phyloP scores from a whole-genome alignment of 2,888 invertebrate genomes.

The Orgyia antiqua region DNA sequence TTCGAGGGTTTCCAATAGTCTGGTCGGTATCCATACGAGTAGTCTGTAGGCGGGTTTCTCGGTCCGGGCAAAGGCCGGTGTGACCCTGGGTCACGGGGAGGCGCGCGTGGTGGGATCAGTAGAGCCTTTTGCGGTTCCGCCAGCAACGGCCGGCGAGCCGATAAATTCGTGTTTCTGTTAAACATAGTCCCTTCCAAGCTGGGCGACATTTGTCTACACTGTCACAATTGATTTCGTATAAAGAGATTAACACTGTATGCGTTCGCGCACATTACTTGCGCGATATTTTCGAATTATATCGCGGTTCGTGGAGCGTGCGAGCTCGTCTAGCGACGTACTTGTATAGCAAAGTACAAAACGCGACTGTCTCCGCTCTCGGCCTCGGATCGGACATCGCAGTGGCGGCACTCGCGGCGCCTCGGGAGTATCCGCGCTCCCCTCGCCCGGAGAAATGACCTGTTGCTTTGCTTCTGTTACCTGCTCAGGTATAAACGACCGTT shows the following conservation, averaged over 20 bases:
- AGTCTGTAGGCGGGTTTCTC: conserved; percentile 45
- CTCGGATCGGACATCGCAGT: too few relatives aligned
- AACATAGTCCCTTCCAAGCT: conserved; percentile 74
- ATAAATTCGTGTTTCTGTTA: conserved; percentile 70
- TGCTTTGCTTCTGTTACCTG: conserved; percentile 67
- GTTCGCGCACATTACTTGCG: conserved; percentile 68
- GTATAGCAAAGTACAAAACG: conserved; percentile 35
- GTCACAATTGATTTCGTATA: conserved; percentile 52
- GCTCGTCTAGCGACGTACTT: conserved; percentile 37
- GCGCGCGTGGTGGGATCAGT: conserved; percentile 64
- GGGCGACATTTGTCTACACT: conserved; percentile 74
- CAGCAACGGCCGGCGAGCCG: conserved; percentile 69
- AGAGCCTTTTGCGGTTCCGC: conserved; percentile 70
- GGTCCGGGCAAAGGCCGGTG: conserved; percentile 56
- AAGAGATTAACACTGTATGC: conserved; percentile 50
- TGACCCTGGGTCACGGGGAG: conserved; percentile 62
- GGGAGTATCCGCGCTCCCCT: conserved; percentile 58
- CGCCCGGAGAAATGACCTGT: conserved; percentile 70
- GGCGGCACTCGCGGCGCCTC: too few relatives aligned
- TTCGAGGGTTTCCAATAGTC: conserved; percentile 72
- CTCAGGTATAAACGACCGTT: conserved; percentile 66
- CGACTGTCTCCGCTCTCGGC: conserved; percentile 38
- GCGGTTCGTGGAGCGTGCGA: conserved; percentile 27
- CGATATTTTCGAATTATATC: conserved; percentile 32
- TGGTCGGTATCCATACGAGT: conserved; percentile 54